Evolutionary conservation across 2,888 invertebrate genomes (phyloP), one percentile per base, ranked within the genome.

Genomic region (Axea sp.): DNA sequence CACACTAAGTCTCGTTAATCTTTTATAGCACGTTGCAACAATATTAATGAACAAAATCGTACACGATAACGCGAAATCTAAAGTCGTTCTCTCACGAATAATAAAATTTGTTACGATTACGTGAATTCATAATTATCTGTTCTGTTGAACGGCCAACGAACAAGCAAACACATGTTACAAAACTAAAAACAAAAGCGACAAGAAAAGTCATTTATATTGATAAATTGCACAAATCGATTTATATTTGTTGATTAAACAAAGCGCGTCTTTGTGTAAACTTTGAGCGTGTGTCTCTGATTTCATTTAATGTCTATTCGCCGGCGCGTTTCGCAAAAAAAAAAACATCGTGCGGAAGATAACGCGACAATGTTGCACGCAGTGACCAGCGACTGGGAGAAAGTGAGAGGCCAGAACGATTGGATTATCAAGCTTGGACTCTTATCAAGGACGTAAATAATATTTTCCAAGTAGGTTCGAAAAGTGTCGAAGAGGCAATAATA

Each of bases 401-500:
- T 30, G 37, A 15, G 26, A 28, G 28, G n/a, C n/a, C n/a, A 49
- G 14, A 24, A 55, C 30, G 49, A 62, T 55, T 41, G 59, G 64
- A 35, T 31, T 62, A 73, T 67, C 60, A 65, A 31, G 43, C 24
- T 37, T 28, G 53, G 19, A 31, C 22, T 60, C 53, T 73, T 76
- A 69, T 73, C 73, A 65, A 35, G 71, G 68, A 75, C 69, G 76
- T 77, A 78, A 78, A 80, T 78, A 77, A 77, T 78, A 78, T 81
- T 81, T 76, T 77, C 76, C 75, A 72, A 75, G 75, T 64, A 49
- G 62, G 60, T 33, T 64, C 78, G 78, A 82, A 82, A 82, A 86
- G 86, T 86, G 86, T 86, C 85, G 83, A 83, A 80, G 80, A 84
- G 81, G 86, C 86, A 87, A 86, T 86, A 86, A 87, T 86, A 86